Evolutionary conservation across 2,888 invertebrate species (phyloP), one percentile per base, ranked within the genome.

Genomic region (Patella ulyssiponensis): DNA sequence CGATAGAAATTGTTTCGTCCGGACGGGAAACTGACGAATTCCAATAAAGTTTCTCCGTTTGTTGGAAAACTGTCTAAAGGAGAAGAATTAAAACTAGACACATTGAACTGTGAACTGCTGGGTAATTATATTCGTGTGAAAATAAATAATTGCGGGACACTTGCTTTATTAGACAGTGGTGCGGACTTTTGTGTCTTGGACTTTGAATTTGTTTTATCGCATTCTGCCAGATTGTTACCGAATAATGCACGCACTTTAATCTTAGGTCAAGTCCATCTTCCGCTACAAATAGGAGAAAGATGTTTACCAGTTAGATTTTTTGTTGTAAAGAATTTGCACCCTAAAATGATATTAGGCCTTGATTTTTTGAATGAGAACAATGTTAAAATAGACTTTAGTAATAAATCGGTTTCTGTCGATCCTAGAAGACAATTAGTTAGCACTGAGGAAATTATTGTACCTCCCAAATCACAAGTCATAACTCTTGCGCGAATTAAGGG

Each of bases 371-470:
- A 52, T 23, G 14, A 20, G 53, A 15, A 72, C 51, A 53, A 53
- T 52, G 72, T 53, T 72, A 72, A 20, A 17, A 20, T 72, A 52
- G 72, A 72, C 51, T 72, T 72, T 72, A 15, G 72, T 23, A 72
- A 72, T 20, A 53, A 53, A 52, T 52, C 72, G 9, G 27, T 72
- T 44, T 72, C 72, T 20, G 20, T 72, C 17, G 53, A 72, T 72
- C 72, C 72, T 17, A 51, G 44, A 52, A 27, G 72, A 44, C 51
- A 27, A 17, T 72, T 72, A 53, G 72, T 27, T 23, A 33, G 71
- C 33, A 51, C 51, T 51, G 20, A 64, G 20, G 64, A 64, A 11
- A 64, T 64, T n/a, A 64, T 64, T 64, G 64, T 64, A 20, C 64
- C 64, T 20, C 64, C 64, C n/a, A 64, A 64, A 3, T 64, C 64